A percentile compares a stretch with the other conserved stretches of the same genome.
Evolutionary conservation across 2,113 vertebrate genomes (phyloP).

Genomic region (Salminus brasiliensis): DNA sequence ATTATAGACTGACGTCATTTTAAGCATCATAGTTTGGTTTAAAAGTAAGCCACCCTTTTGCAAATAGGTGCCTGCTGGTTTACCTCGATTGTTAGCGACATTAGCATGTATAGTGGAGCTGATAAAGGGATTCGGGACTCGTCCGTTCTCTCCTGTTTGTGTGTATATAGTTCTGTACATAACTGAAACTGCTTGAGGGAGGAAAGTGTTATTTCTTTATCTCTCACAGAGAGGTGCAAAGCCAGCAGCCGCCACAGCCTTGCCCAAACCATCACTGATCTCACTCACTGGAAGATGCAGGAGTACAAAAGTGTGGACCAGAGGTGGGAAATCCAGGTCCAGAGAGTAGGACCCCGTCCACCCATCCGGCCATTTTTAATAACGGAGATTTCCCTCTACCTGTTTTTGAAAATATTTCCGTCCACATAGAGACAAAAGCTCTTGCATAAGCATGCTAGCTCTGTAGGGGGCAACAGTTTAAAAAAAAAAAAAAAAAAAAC

Average conservation of each 20-base stretch:
- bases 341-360: too few species aligned
- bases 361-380: too few species aligned
- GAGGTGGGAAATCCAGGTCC: background rate
- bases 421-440: too few species aligned
- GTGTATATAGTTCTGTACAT: constrained; percentile 28
- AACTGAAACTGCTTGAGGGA: background rate
- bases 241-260: constrained; percentile 41
- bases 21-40: too few species aligned
- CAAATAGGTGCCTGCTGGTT: background rate
- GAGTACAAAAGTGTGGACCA: constrained; percentile 20
- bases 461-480: too few species aligned
- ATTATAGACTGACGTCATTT: background rate
- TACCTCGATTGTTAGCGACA: background rate
- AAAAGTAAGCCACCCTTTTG: too few species aligned
- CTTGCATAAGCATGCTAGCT: too few species aligned
- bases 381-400: too few species aligned
- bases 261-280: background rate
- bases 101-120: background rate
- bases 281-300: background rate
- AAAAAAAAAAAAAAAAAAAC: too few species aligned
- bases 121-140: background rate
- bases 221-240: constrained; percentile 37
- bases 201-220: constrained; percentile 1
- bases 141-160: background rate
- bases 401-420: too few species aligned